phyloP scores from a whole-genome alignment of 1,140 invertebrate species.

The Zeugodacus cucurbitae region DNA sequence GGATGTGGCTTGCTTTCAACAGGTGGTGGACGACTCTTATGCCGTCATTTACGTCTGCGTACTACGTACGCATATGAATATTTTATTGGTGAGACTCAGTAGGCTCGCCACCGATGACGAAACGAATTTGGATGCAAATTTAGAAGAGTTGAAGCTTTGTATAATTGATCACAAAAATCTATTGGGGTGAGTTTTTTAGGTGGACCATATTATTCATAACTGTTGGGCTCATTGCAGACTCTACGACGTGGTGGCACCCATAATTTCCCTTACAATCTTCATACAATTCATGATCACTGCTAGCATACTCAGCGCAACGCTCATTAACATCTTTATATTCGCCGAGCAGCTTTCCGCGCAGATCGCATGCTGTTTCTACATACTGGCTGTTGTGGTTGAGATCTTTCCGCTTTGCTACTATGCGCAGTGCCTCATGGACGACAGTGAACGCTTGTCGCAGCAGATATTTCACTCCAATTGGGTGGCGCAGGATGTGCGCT shows the following conservation, averaged over 20 bases:
- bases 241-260: slow-evolving; percentile 42
- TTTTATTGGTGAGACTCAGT: slow-evolving; percentile 45
- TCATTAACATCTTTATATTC: slow-evolving; percentile 54
- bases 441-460: slow-evolving; percentile 47
- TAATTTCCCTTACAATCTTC: slow-evolving; percentile 54
- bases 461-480: slow-evolving; percentile 52
- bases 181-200: slow-evolving; percentile 44
- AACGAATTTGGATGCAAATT: slow-evolving; percentile 43
- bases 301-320: slow-evolving; percentile 49
- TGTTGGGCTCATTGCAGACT: neutral
- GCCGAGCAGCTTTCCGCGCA: slow-evolving; percentile 47
- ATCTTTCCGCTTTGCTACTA: slow-evolving; percentile 52
- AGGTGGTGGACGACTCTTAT: slow-evolving; percentile 52
- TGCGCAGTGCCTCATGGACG: slow-evolving; percentile 48
- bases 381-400: slow-evolving; percentile 50
- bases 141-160: slow-evolving; percentile 47
- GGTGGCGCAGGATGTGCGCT: slow-evolving; percentile 48
- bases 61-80: slow-evolving; percentile 46
- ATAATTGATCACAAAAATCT: slow-evolving; percentile 51
- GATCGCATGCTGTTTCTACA: slow-evolving; percentile 49
- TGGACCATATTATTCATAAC: neutral
- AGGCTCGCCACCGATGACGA: neutral
- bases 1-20: slow-evolving; percentile 52
- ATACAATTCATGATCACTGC: slow-evolving; percentile 54
- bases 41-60: slow-evolving; percentile 51